Conservation (phyloP, 2,113 vertebrate species). For the Tragelaphus scriptus region DNA sequence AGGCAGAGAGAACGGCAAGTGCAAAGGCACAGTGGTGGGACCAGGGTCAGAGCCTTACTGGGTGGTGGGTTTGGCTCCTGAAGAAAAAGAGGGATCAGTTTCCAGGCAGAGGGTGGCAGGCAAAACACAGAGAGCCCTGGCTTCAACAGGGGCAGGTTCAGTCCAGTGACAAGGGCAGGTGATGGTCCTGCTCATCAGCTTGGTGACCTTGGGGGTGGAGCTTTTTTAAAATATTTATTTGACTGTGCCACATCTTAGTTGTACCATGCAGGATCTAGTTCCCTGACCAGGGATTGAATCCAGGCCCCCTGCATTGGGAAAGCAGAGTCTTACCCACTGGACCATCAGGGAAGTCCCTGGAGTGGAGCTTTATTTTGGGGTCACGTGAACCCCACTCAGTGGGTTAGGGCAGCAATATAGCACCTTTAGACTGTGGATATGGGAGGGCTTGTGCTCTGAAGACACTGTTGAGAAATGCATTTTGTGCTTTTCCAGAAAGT, state of each 20-base stretch:
- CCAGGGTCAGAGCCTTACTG: background rate
- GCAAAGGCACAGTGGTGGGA: background rate
- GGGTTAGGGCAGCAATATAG: background rate
- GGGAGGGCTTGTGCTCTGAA: background rate
- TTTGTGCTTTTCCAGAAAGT: constrained; percentile 26
- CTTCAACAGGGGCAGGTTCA: background rate
- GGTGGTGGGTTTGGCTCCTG: background rate
- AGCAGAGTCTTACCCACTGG: background rate
- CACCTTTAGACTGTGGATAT: background rate
- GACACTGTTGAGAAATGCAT: background rate
- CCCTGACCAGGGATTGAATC: background rate
- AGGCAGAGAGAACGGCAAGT: background rate
- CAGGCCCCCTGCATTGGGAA: background rate
- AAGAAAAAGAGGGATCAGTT: background rate
- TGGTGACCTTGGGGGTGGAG: background rate
- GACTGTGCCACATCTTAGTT: background rate
- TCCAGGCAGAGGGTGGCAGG: background rate
- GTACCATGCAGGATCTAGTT: background rate
- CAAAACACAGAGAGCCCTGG: background rate
- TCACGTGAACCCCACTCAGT: background rate
- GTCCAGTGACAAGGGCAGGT: background rate
- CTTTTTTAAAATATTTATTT: background rate
- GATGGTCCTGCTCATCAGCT: background rate
- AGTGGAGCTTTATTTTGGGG: background rate
- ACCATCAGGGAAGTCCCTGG: background rate